Evolutionary conservation across 2,113 vertebrate species (phyloP), one percentile per base, ranked within the genome.

Genomic region (Procavia capensis): DNA sequence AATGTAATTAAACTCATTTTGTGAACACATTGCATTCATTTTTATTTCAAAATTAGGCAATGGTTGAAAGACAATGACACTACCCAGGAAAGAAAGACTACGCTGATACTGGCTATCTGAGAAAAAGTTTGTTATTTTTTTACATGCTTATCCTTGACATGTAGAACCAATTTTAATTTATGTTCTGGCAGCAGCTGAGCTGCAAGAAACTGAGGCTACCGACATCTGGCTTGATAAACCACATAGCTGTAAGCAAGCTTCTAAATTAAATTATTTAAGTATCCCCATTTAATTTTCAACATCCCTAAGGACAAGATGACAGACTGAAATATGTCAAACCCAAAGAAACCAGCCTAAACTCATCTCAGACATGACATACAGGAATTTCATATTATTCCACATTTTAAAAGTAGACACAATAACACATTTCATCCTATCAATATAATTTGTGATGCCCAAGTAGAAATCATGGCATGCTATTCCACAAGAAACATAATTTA

Each of bases 211-310:
- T 89, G 83, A 94, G 68, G 86, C 87, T 96, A 94, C 90, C 0
- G n/a, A 96, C 90, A 96, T 97, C 93, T 93, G 96, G 74, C 88
- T 92, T 97, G 94, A 95, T 96, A 96, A 97, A 97, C 94, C 93
- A 93, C 90, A 96, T 91, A 96, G 94, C 96, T 96, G 88, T 95
- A 93, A 97, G 95, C 96, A 97, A 96, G 74, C 88, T 94, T 93
- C 97, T 95, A 97, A 97, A 96, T 97, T 96, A 94, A 97, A 96
- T 96, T 96, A 97, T 97, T 97, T 96, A 96, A 97, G 74, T 92
- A 93, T 94, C 74, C 54, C 74, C 78, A 93, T 97, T 96, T 97
- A 95, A 97, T 97, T 97, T 97, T 96, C 88, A 94, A 87, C 61
- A 96, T 94, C 96, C 91, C 93, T 83, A 88, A 97, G 96, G 86